Evolutionary conservation across 23 tunicate species (phyloP).

Genomic region (Styela clava): DNA sequence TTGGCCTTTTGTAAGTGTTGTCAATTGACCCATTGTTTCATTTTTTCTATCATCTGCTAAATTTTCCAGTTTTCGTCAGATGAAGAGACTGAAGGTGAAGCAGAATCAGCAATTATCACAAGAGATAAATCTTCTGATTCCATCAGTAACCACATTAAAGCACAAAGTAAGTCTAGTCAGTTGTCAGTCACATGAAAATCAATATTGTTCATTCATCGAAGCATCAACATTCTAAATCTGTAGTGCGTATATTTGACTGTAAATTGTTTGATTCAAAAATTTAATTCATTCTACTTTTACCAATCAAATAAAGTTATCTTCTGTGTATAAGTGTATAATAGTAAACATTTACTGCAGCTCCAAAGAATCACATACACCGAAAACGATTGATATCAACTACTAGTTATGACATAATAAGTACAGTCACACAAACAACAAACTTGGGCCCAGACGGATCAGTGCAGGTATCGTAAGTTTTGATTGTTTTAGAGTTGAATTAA

Average conservation of each 20-base stretch:
- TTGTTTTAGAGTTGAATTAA: no score
- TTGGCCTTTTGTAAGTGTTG: no score
- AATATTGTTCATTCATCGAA: no score
- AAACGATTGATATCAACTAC: slow-evolving; percentile 15
- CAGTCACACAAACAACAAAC: slow-evolving; percentile 4
- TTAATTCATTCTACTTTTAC: no score
- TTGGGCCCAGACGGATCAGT: slow-evolving; percentile 13
- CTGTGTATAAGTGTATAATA: no score
- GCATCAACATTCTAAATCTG: no score
- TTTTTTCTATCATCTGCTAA: no score
- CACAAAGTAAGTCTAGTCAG: not conserved
- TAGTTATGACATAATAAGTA: slow-evolving; percentile 19
- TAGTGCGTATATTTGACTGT: no score
- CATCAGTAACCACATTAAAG: not conserved
- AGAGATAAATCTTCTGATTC: not conserved
- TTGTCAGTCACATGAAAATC: no score
- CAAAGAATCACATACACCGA: not conserved
- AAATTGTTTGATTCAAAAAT: no score
- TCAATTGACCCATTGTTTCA: no score
- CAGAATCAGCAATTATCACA: not conserved
- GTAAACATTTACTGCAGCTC: not conserved
- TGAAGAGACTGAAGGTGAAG: slow-evolving; percentile 5
- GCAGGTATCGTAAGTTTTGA: slow-evolving; percentile 10
- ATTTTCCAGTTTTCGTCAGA: slow-evolving; percentile 20
- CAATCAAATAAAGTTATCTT: no score